phyloP scores from a whole-genome alignment of 2,797 vertebrate species.

The Hybognathus amarus region DNA sequence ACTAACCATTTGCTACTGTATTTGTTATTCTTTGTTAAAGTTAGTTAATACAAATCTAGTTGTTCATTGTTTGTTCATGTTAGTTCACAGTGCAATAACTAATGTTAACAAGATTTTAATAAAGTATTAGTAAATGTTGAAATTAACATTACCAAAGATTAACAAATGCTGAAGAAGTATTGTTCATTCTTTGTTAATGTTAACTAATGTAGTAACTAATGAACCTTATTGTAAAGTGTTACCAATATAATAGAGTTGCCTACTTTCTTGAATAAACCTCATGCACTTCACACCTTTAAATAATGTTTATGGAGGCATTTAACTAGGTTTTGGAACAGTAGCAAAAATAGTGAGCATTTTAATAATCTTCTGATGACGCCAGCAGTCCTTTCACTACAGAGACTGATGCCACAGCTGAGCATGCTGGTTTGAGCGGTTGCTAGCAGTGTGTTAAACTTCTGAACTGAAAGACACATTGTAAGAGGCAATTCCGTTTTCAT shows the following conservation, averaged over 20 bases:
- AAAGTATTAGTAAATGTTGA: too few relatives aligned
- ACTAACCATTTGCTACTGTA: too few relatives aligned
- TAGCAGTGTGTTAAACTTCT: constrained; percentile 53
- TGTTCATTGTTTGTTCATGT: too few relatives aligned
- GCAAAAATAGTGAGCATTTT: constrained; percentile 43
- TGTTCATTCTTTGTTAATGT: too few relatives aligned
- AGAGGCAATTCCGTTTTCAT: constrained; percentile 56
- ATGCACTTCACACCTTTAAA: background rate
- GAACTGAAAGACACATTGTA: constrained; percentile 56
- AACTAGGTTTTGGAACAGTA: background rate
- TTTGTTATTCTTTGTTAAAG: too few relatives aligned
- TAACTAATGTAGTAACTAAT: too few relatives aligned
- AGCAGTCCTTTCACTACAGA: constrained; percentile 24
- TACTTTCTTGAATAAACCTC: background rate
- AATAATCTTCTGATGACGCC: constrained; percentile 45
- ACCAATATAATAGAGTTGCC: background rate
- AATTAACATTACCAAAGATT: too few relatives aligned
- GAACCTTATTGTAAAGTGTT: too few relatives aligned
- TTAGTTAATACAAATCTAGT: too few relatives aligned
- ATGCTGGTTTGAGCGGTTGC: constrained; percentile 32
- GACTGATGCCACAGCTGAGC: background rate
- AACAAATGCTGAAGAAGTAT: too few relatives aligned
- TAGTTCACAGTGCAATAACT: too few relatives aligned
- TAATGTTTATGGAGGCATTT: background rate
- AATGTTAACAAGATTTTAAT: too few relatives aligned